Evolutionary conservation across 2,113 vertebrate species (phyloP), one percentile per base, ranked within the genome.

Genomic region (Callionymus lyra): DNA sequence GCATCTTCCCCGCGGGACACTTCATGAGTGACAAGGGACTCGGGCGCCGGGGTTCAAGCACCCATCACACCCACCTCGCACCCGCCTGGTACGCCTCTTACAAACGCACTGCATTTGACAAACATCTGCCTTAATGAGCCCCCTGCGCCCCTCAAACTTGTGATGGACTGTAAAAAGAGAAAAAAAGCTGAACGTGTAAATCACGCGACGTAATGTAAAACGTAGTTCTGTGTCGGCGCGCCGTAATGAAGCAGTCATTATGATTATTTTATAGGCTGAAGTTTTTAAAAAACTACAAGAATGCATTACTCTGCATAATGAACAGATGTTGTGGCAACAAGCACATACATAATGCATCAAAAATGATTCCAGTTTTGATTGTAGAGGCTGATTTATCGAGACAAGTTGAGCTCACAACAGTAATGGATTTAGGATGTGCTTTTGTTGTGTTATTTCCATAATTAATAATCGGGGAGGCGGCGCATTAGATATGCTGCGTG

Each of bases 241-340:
- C 80, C 53, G 71, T 86, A 88, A 88, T 86, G 83, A 86, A 88
- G 83, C 85, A 86, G 85, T 88, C 85, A 86, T 88, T 85, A 88
- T 85, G 80, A 88, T 92, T 92, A 85, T 90, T 90, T 83, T 82
- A 41, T 90, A 86, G 84, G 80, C 75, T 89, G 83, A 83, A 89
- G 87, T 90, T 92, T 91, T 83, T 91, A 87, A 91, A 91, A 91
- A 93, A 85, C 87, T 93, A 88, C 90, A 90, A 88, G 82, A 94
- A 91, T 91, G 86, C 89, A 90, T 93, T 91, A 82, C 87, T 83
- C 86, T 91, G 82, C 89, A 84, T 90, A 87, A 88, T 87, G 92
- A 95, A 91, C 92, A 94, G 90, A 93, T 95, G 91, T 91, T 91
- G 80, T 85, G 91, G 79, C 91, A 94, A 93, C 88, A 91, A 82